Evolutionary conservation across 2,888 invertebrate species (phyloP).

Genomic region (Neoascia interrupta): DNA sequence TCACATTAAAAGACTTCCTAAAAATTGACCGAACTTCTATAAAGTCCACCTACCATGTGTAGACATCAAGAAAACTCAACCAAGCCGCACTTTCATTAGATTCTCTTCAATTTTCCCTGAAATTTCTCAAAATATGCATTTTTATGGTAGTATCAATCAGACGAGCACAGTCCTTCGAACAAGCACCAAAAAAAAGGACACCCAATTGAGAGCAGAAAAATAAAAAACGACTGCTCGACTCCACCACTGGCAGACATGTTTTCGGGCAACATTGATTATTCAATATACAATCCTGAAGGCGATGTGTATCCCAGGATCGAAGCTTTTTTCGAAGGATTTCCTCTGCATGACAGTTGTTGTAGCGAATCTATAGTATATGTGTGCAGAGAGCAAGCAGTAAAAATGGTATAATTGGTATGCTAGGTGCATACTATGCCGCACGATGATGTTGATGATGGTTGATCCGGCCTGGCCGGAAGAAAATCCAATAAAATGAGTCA

Average conservation of each 20-base stretch:
- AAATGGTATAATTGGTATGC: slow-evolving; percentile 56
- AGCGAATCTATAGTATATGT: too few relatives aligned
- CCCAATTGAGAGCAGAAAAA: neutral
- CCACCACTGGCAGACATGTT: slow-evolving; percentile 33
- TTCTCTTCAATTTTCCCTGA: slow-evolving; percentile 8
- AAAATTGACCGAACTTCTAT: too few relatives aligned
- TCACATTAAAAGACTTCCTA: too few relatives aligned
- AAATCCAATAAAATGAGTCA: slow-evolving; percentile 55
- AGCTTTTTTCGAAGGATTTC: neutral
- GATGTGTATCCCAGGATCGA: slow-evolving; percentile 28
- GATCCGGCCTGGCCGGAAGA: slow-evolving; percentile 26
- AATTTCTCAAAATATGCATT: slow-evolving; percentile 47
- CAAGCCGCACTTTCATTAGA: too few relatives aligned
- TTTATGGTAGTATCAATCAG: slow-evolving; percentile 62
- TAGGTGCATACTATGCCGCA: slow-evolving; percentile 46
- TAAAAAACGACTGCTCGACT: slow-evolving; percentile 26
- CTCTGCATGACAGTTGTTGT: slow-evolving; percentile 32
- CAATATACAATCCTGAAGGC: slow-evolving; percentile 34
- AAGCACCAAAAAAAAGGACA: slow-evolving; percentile 1
- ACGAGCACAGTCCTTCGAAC: slow-evolving; percentile 28
- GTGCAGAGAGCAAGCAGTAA: slow-evolving; percentile 42
- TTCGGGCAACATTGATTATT: slow-evolving; percentile 57
- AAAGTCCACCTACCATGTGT: slow-evolving; percentile 12
- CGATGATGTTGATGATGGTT: slow-evolving; percentile 44
- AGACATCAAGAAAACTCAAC: too few relatives aligned